A percentile compares a stretch with the other conserved stretches of the same genome.
These are phyloP conservation scores for Grallaria varia DNA, from an alignment of 2,113 vertebrate genomes.

Conservation along the genomic window DNA sequence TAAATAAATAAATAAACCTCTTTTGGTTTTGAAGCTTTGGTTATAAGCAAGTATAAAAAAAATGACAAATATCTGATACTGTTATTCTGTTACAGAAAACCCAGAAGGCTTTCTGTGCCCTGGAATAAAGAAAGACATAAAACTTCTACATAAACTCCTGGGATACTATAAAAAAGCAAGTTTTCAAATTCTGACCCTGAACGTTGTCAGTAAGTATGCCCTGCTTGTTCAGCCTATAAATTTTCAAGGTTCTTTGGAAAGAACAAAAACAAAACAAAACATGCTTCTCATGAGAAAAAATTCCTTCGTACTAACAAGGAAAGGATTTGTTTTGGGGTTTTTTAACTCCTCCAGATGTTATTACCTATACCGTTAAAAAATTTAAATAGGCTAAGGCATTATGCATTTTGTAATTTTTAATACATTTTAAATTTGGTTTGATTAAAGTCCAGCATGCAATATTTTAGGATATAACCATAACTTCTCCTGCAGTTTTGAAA, in stretches of 20 bases:
- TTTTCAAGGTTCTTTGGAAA: slow-evolving; percentile 53
- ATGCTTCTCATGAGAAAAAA: not conserved
- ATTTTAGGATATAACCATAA: not conserved
- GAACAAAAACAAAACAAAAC: slow-evolving; percentile 2
- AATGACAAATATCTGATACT: not conserved
- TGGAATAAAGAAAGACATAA: slow-evolving; percentile 32
- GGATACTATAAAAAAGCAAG: not conserved
- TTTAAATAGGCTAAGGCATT: not conserved
- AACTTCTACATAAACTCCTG: slow-evolving; percentile 27
- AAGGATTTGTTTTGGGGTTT: not conserved
- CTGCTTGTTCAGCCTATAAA: slow-evolving; percentile 32
- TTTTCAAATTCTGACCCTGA: slow-evolving; percentile 47
- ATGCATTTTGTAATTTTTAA: not conserved
- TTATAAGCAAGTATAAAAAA: not conserved
- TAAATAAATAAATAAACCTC: not conserved
- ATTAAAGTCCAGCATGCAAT: not conserved
- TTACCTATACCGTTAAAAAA: not conserved
- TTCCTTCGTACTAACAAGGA: not conserved
- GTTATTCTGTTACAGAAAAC: not conserved
- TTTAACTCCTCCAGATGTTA: not conserved
- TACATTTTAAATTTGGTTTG: not conserved
- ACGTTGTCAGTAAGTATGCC: not conserved
- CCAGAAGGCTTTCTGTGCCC: not conserved
- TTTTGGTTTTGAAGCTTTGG: not conserved
- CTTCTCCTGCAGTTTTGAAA: not conserved